Evolutionary conservation across 2,113 vertebrate genomes (phyloP).

Genomic region (Passer domesticus): DNA sequence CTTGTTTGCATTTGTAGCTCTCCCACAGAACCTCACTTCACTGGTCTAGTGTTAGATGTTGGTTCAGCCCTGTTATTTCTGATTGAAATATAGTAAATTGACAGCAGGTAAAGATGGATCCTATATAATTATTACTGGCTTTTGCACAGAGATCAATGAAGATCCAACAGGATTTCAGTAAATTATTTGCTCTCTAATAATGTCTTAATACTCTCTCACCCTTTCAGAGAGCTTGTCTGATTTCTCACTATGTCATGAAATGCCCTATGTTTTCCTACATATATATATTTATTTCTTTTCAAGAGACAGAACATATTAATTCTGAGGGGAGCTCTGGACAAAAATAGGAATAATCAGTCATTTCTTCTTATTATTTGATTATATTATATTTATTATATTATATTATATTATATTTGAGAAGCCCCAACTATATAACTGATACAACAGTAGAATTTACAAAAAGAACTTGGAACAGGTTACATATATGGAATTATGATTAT

Average conservation of each 20-base stretch:
- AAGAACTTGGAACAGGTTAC: neutral
- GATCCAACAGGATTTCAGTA: neutral
- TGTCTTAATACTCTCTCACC: neutral
- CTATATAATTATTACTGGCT: neutral
- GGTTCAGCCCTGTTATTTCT: slow-evolving; percentile 8
- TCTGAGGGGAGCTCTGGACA: neutral
- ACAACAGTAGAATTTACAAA: neutral
- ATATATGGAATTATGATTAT: neutral
- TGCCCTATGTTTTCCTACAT: neutral
- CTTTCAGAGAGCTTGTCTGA: neutral
- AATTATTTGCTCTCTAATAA: neutral
- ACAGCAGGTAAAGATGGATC: neutral
- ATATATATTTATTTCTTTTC: neutral
- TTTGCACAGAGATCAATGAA: neutral
- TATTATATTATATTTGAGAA: neutral
- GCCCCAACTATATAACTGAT: neutral
- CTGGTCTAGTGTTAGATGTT: neutral
- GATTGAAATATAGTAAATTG: neutral
- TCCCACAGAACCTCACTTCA: neutral
- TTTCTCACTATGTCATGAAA: neutral
- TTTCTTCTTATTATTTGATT: neutral
- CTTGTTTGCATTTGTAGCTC: slow-evolving; percentile 44
- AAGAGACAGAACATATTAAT: neutral
- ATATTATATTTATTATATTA: neutral
- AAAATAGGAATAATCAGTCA: neutral